Conservation (phyloP, 1,140 invertebrate genomes). For the Brachionus plicatilis region DNA sequence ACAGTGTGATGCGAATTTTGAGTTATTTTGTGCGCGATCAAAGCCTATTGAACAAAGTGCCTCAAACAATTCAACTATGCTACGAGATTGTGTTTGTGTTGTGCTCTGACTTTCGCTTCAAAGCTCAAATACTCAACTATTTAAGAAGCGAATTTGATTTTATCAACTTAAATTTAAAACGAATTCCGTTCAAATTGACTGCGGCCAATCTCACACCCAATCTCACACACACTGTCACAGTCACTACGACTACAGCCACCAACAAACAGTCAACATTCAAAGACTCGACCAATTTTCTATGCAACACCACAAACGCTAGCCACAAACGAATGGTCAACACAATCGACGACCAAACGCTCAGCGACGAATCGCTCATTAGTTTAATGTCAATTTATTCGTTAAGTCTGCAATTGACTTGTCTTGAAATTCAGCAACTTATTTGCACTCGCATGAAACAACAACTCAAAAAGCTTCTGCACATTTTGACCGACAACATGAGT, state of each 20-base stretch:
- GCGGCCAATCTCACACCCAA: background rate
- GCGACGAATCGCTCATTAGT: background rate
- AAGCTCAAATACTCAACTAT: constrained; percentile 1
- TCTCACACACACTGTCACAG: no score
- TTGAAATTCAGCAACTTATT: constrained; percentile 24
- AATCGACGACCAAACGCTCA: background rate
- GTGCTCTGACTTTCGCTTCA: background rate
- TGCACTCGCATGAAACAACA: background rate
- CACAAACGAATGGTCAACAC: background rate
- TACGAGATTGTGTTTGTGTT: background rate
- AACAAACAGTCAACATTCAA: background rate
- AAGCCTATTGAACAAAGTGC: background rate
- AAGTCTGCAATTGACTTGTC: background rate
- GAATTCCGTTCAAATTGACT: constrained; percentile 9
- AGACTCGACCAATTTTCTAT: background rate
- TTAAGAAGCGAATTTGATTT: constrained; percentile 14
- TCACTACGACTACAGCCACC: no score
- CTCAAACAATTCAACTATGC: background rate
- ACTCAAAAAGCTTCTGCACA: background rate
- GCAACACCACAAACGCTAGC: background rate
- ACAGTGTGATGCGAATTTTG: background rate
- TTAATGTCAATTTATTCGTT: background rate
- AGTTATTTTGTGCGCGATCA: background rate
- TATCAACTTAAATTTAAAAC: background rate
- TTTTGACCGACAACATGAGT: background rate